These are phyloP conservation scores for Leptinotarsa rubiginosa DNA, from an alignment of 2,888 invertebrate genomes.

Conservation along the genomic window DNA sequence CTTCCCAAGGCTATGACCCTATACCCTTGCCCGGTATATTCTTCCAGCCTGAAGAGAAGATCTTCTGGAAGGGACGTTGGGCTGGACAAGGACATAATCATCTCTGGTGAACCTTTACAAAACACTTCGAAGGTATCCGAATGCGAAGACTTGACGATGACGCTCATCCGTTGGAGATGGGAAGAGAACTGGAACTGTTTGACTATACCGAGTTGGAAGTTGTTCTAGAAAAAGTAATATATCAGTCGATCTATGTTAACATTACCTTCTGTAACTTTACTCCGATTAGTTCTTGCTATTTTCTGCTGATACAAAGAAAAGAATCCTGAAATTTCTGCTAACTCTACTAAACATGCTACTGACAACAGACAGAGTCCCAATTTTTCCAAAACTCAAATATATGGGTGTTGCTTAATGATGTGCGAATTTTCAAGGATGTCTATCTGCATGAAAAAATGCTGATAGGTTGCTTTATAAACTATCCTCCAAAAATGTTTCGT, in stretches of 20 bases:
- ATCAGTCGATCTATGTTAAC: not conserved
- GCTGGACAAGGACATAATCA: conserved; percentile 80
- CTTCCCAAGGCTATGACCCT: conserved; percentile 89
- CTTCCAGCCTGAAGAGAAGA: conserved; percentile 78
- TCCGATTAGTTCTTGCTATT: too few species aligned
- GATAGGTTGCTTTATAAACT: too few species aligned
- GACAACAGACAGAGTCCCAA: too few species aligned
- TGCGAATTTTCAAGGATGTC: too few species aligned
- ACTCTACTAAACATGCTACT: too few species aligned
- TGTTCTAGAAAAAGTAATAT: conserved; percentile 32
- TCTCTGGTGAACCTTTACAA: conserved; percentile 95
- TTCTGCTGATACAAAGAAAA: too few species aligned
- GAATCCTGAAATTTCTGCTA: too few species aligned
- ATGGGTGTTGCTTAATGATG: too few species aligned
- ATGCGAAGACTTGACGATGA: conserved; percentile 78
- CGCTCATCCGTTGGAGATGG: conserved; percentile 88
- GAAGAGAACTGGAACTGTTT: conserved; percentile 86
- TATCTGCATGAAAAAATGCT: too few species aligned
- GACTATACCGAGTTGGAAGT: conserved; percentile 69
- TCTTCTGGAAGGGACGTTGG: conserved; percentile 82
- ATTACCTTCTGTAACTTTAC: too few species aligned
- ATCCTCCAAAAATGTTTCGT: too few species aligned
- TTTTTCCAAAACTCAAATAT: too few species aligned
- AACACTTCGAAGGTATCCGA: conserved; percentile 82
- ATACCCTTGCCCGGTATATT: conserved; percentile 89